These are phyloP conservation scores for Ophiothrix spiculata DNA, from an alignment of 35 echinoderm and acorn worm species.

Conservation along the genomic window DNA sequence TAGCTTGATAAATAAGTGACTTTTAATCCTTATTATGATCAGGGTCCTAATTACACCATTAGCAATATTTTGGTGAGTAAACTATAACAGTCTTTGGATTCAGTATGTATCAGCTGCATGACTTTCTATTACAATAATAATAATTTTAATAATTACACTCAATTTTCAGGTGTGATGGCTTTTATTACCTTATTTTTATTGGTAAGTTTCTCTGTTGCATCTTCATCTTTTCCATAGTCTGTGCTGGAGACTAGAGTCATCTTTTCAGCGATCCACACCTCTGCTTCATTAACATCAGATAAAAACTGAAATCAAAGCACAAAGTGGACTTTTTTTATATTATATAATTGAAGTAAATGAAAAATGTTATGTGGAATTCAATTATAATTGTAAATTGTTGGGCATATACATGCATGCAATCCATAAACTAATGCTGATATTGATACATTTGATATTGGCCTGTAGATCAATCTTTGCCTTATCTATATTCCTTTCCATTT, in stretches of 20 bases:
- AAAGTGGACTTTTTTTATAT: neutral
- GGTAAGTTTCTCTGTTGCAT: constrained; percentile 66
- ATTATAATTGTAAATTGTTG: neutral
- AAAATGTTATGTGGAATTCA: neutral
- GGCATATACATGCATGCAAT: neutral
- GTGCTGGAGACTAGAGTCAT: constrained; percentile 37
- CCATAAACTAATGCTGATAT: neutral
- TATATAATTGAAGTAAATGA: no score
- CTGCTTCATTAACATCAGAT: constrained; percentile 72
- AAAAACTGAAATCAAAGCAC: constrained; percentile 55
- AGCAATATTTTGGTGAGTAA: no score
- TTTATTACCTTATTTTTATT: constrained; percentile 62
- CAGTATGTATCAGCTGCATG: neutral
- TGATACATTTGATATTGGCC: neutral
- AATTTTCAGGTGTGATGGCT: neutral
- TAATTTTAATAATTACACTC: neutral
- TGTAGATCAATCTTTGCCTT: neutral
- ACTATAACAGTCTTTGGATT: no score
- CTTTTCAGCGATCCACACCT: constrained; percentile 83
- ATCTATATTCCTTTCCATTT: no score
- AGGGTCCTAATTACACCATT: no score
- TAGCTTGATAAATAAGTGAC: no score
- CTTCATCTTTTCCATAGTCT: constrained; percentile 83
- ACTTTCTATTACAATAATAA: neutral
- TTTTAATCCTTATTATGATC: no score